phyloP scores from a whole-genome alignment of 2,888 invertebrate species.

The Polyommatus iphigenia region DNA sequence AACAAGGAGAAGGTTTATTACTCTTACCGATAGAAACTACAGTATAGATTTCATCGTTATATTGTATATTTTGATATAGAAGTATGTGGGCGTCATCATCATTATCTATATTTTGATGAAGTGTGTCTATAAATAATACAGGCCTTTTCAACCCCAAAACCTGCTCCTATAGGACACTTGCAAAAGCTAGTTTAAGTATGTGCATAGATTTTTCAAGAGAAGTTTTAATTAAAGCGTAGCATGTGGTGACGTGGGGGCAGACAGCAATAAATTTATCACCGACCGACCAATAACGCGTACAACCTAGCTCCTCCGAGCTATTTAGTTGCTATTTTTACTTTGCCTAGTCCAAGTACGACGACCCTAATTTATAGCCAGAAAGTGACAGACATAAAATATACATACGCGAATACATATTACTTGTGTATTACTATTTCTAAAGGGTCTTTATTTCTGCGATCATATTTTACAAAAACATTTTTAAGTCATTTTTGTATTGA shows the following conservation, averaged over 20 bases:
- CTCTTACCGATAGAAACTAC: too few species aligned
- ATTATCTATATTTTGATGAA: too few species aligned
- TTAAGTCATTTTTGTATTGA: neutral
- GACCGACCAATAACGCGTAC: neutral
- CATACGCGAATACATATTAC: too few species aligned
- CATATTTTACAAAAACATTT: neutral
- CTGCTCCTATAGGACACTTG: neutral
- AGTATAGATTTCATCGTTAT: too few species aligned
- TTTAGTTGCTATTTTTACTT: neutral
- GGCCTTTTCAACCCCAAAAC: neutral
- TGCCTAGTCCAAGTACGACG: neutral
- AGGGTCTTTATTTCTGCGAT: neutral
- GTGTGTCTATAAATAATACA: neutral
- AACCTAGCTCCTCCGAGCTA: neutral
- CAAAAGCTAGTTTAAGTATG: neutral
- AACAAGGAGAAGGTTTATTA: too few species aligned
- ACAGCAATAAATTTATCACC: slow-evolving; percentile 22
- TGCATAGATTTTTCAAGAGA: slow-evolving; percentile 9
- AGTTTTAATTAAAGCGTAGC: slow-evolving; percentile 15
- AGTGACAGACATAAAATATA: too few species aligned
- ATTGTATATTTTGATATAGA: too few species aligned
- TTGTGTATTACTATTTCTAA: too few species aligned
- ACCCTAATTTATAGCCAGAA: neutral
- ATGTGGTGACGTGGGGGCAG: neutral
- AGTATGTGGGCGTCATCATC: too few species aligned